Percentiles rank a stretch among this genome's conserved stretches.
Conservation (phyloP, 2,797 vertebrate species). For the Pteropus rufus region DNA sequence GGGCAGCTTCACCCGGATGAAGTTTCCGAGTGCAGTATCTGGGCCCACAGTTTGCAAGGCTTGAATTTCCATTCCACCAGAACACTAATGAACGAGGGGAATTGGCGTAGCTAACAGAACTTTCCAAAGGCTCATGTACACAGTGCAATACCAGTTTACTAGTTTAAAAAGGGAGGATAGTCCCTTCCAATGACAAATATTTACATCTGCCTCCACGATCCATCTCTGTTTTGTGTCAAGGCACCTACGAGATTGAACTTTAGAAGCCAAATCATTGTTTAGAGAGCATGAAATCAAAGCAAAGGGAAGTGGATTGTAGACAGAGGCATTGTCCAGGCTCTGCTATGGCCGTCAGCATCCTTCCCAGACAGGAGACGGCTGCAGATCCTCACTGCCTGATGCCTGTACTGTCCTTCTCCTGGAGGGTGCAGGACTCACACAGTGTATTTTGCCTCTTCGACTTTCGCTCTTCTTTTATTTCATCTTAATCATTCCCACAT, state of each 20-base stretch:
- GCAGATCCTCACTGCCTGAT: not conserved
- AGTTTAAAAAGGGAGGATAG: conserved; percentile 3
- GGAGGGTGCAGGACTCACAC: not conserved
- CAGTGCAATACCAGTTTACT: not conserved
- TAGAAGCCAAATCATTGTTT: not conserved
- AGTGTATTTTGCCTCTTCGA: not conserved
- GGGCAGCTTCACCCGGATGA: not conserved
- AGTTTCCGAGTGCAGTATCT: not conserved
- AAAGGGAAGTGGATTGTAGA: not conserved
- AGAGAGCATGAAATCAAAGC: conserved; percentile 9
- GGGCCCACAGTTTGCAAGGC: not conserved
- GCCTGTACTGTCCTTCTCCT: not conserved
- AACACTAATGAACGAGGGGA: not conserved
- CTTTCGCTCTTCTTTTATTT: not conserved
- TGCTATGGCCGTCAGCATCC: not conserved
- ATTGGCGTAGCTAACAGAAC: not conserved
- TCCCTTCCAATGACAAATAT: not conserved
- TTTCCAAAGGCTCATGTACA: not conserved
- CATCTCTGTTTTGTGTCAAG: conserved; percentile 31
- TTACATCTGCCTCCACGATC: not conserved
- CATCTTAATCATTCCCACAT: not conserved
- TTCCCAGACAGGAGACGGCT: not conserved
- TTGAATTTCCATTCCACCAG: not conserved
- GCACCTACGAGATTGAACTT: not conserved
- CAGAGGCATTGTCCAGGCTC: not conserved